Percentiles rank a stretch among this genome's conserved stretches.
Evolutionary conservation across 2,113 vertebrate genomes (phyloP).

Genomic region (Myanophis thanlyinensis): DNA sequence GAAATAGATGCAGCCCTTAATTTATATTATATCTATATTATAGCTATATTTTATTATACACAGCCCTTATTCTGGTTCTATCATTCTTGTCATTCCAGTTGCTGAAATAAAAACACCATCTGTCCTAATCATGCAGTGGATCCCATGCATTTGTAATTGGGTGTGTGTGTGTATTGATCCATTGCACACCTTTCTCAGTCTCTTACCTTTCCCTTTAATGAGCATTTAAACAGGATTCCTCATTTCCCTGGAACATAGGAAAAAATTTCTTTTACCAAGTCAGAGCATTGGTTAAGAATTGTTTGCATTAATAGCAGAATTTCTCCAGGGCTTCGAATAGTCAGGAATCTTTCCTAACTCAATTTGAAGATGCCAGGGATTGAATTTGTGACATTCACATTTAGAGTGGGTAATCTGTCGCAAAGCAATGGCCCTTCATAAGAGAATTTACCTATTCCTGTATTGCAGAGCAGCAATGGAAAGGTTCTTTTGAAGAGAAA

Average conservation of each 20-base stretch:
- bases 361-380: background rate
- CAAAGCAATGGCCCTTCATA: background rate
- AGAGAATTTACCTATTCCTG: background rate
- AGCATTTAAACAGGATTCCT: background rate
- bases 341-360: background rate
- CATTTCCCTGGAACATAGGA: background rate
- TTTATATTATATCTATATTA: background rate
- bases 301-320: background rate
- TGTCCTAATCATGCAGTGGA: background rate
- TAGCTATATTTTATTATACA: background rate
- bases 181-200: background rate
- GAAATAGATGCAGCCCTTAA: background rate
- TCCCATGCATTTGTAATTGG: background rate
- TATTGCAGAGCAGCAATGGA: background rate
- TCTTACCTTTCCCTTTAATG: background rate
- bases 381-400: background rate
- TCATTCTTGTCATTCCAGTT: background rate
- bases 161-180: background rate
- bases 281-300: background rate
- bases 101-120: background rate
- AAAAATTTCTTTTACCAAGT: background rate
- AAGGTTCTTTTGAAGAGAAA: background rate
- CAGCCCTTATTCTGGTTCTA: background rate
- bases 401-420: background rate
- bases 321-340: background rate